Evolutionary conservation across 2,888 invertebrate species (phyloP), one percentile per base, ranked within the genome.

Genomic region (Creontiades dilutus): DNA sequence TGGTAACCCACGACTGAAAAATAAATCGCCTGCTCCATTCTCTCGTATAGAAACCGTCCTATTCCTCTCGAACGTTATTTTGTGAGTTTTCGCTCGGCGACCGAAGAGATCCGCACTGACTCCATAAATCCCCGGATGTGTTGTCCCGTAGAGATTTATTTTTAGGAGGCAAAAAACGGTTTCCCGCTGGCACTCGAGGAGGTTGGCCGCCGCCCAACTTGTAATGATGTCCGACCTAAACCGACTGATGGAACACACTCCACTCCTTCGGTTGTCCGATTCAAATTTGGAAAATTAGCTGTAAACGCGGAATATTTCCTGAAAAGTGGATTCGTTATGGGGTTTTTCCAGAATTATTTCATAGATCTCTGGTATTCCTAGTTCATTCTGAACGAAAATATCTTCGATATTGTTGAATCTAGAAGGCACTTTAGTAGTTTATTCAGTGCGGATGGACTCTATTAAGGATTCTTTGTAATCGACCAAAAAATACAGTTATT

Each of bases 171-270:
- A 16, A 86, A 82, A 82, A 27, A 48, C 82, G 14, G 47, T 82
- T 86, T 86, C 86, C 86, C 68, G 52, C 57, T 85, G 86, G 86
- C 86, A 86, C 68, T 75, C 86, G 86, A 75, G 68, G n/a, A 86
- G 75, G 16, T 86, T 86, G 86, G 86, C 37, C 48, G 19, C 47
- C n/a, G 19, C 68, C 86, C 86, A 86, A 75, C 86, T 86, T 86
- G 86, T 86, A 86, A 86, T 86, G 86, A 86, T 75, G 86, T 82
- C 86, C 75, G 48, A 86, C 75, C 75, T 47, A 86, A 85, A 47
- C 48, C 57, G 85, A 47, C 61, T 68, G 86, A 86, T 86, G 75
- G 52, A 86, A 52, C 52, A 52, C 52, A 52, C 13, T 52, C 13
- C 11, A 52, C 16, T 1, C 52, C 52, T 13, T 52, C 52, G 52